Conservation (phyloP, 2,888 invertebrate genomes). For the Latrodectus hesperus region DNA sequence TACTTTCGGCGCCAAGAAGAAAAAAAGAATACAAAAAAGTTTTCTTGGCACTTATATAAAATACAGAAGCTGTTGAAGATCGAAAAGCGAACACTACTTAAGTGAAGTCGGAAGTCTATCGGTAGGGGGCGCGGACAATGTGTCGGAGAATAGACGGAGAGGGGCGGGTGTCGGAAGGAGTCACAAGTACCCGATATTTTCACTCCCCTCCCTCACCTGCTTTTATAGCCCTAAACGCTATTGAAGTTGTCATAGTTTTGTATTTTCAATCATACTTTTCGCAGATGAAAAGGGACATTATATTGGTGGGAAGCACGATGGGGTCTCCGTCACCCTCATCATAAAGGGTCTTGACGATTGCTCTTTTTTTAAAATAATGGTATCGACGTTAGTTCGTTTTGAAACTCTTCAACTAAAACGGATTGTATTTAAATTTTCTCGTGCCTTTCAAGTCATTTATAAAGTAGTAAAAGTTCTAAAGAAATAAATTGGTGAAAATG, state of each 20-base stretch:
- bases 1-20: neutral
- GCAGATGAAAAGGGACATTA: neutral
- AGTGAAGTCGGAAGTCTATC: slow-evolving; percentile 64
- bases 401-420: no score
- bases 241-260: slow-evolving; percentile 28
- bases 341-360: no score
- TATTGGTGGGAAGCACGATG: no score
- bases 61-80: slow-evolving; percentile 21
- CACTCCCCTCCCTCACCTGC: slow-evolving; percentile 4
- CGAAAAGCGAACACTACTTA: slow-evolving; percentile 44
- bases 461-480: no score
- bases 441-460: no score
- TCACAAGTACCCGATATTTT: slow-evolving; percentile 13
- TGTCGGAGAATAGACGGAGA: neutral
- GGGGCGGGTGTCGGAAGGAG: slow-evolving; percentile 32
- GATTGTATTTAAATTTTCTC: no score
- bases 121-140: slow-evolving; percentile 39
- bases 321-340: no score
- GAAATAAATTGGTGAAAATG: no score
- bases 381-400: no score
- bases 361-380: no score
- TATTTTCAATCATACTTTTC: slow-evolving; percentile 25
- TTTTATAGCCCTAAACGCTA: slow-evolving; percentile 4
- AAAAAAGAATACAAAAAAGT: neutral
- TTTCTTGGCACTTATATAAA: slow-evolving; percentile 8